These are phyloP conservation scores for Loxodonta africana DNA, from an alignment of 2,113 vertebrate species.

Conservation along the genomic window DNA sequence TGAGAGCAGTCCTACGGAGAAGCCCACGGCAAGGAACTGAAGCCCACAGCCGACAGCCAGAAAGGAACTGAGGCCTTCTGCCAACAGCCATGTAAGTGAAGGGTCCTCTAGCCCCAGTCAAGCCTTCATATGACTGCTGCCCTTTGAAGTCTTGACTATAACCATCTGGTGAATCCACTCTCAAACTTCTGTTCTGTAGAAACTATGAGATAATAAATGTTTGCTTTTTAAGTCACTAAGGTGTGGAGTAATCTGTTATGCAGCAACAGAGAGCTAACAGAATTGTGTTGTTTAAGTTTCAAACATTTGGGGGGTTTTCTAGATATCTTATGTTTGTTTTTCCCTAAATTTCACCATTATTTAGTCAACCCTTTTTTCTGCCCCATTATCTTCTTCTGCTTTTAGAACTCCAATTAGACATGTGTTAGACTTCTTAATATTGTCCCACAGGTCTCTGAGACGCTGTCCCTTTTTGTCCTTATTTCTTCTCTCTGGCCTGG, in stretches of 20 bases:
- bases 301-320: neutral
- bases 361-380: neutral
- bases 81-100: accelerated
- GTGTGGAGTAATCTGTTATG: neutral
- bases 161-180: neutral
- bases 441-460: neutral
- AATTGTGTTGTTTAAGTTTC: neutral
- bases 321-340: neutral
- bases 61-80: too few species aligned
- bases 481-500: neutral
- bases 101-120: neutral
- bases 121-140: neutral
- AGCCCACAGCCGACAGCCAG: too few species aligned
- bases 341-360: neutral
- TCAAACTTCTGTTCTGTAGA: neutral
- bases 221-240: neutral
- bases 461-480: neutral
- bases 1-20: neutral
- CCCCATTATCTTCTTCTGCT: neutral
- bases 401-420: neutral
- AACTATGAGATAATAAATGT: neutral
- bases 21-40: neutral
- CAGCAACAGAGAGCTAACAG: neutral
- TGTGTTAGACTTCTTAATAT: neutral
- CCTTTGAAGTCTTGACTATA: neutral